Evolutionary conservation across 2,113 vertebrate species (phyloP).

Genomic region (Barbus barbus): DNA sequence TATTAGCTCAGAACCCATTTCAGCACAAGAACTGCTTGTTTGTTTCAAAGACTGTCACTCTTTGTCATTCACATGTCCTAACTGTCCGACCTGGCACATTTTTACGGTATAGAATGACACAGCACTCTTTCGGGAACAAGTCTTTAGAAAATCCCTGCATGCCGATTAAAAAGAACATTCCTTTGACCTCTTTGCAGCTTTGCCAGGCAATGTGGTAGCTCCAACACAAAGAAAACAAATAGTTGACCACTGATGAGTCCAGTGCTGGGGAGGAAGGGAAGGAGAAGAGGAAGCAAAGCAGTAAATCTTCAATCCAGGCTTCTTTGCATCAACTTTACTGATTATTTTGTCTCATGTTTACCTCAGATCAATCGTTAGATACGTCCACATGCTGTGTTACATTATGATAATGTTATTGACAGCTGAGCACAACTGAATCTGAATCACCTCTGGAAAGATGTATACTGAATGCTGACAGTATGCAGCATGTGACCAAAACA

Average conservation of each 20-base stretch:
- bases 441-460: background rate
- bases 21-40: background rate
- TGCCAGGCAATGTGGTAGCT: constrained; percentile 59
- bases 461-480: constrained; percentile 10
- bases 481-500: background rate
- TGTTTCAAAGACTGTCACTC: background rate
- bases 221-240: constrained; percentile 69
- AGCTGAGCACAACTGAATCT: background rate
- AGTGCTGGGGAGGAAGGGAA: constrained; percentile 8
- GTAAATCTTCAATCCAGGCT: constrained; percentile 61
- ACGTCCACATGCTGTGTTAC: background rate
- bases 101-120: constrained; percentile 8
- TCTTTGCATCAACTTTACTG: constrained; percentile 57
- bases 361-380: background rate
- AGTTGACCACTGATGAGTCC: constrained; percentile 48
- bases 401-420: background rate
- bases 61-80: background rate
- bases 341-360: background rate
- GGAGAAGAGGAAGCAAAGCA: constrained; percentile 37
- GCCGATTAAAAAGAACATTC: constrained; percentile 68
- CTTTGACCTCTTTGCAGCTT: constrained; percentile 60
- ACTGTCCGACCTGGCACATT: background rate
- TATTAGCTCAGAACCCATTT: constrained; percentile 7
- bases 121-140: constrained; percentile 16
- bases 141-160: constrained; percentile 30